phyloP scores from a whole-genome alignment of 2,797 vertebrate species.

The Sebastolobus altivelis region DNA sequence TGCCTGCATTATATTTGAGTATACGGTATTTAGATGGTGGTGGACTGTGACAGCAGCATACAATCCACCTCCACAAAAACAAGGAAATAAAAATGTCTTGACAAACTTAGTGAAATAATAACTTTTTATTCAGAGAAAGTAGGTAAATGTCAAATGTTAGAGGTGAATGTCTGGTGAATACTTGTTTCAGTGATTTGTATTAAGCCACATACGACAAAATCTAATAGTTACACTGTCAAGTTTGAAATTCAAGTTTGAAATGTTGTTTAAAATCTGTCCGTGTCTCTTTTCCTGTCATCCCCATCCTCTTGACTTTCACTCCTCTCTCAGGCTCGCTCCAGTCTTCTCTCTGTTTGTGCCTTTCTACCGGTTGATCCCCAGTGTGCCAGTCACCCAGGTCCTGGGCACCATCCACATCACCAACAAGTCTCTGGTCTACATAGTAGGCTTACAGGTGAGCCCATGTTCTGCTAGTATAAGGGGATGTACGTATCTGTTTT shows the following conservation, averaged over 20 bases:
- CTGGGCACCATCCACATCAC: slow-evolving; percentile 94
- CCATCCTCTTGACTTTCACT: neutral
- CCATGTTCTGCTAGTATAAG: neutral
- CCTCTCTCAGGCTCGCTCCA: slow-evolving; percentile 88
- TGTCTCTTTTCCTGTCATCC: neutral
- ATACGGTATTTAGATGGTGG: slow-evolving; percentile 9
- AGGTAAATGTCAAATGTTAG: no score
- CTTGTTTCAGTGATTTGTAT: neutral
- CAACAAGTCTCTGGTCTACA: slow-evolving; percentile 97
- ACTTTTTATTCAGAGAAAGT: neutral
- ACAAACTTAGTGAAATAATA: neutral
- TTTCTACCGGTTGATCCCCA: slow-evolving; percentile 94
- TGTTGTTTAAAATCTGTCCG: neutral
- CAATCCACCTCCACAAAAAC: slow-evolving; percentile 4
- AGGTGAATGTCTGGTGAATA: neutral
- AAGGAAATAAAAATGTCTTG: neutral
- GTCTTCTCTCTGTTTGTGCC: slow-evolving; percentile 97
- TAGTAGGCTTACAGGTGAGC: slow-evolving; percentile 83
- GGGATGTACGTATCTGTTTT: neutral
- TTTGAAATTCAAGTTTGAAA: neutral
- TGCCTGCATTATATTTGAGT: slow-evolving; percentile 9
- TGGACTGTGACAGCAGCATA: slow-evolving; percentile 17
- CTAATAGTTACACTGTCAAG: neutral
- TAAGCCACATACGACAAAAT: neutral
- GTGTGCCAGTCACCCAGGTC: slow-evolving; percentile 92